Evolutionary conservation across 2,797 vertebrate genomes (phyloP), one percentile per base, ranked within the genome.

Genomic region (Clarias pachynema): DNA sequence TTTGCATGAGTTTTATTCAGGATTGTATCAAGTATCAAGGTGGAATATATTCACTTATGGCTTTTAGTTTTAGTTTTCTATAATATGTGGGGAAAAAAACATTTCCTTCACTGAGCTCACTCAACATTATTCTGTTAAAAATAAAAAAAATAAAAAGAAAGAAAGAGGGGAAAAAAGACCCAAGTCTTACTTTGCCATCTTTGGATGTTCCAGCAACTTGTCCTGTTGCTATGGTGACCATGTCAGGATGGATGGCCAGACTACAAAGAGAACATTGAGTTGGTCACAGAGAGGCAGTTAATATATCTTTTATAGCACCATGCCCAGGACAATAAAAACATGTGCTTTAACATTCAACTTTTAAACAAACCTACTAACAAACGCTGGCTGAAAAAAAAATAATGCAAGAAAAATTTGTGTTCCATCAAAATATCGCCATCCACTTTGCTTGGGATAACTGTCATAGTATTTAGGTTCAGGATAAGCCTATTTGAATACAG

Each of bases 181-280:
- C 74, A 78, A 73, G 73, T 66, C 70, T 91, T 94, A 98, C 97
- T 96, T 98, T 98, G 88, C 97, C 97, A 88, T 98, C 97, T 92
- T 97, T 97, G 9, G 96, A 96, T 90, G 95, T 97, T 87, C 97
- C 97, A 0, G 97, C 97, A 89, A 98, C 94, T 92, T 98, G 97
- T 69, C 97, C 97, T 0, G 97, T 98, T 89, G 97, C 97, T 66
- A 98, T 96, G 90, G 97, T 98, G 88, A 98, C 97, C 94, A 97
- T 97, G 89, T 98, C 97, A 0, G 97, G 97, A 92, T 98, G 97
- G 80, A 98, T 95, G 15, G 95, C 95, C 93, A 98, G 90, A 93
- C 97, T 98, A 66, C 40, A 86, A 87, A 78, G 84, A 89, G 40
- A 88, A 88, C 40, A 82, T 16, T 53, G 84, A 84, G 34, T 26